These are phyloP conservation scores for Erannis defoliaria DNA, from an alignment of 2,888 invertebrate species.

Conservation along the genomic window DNA sequence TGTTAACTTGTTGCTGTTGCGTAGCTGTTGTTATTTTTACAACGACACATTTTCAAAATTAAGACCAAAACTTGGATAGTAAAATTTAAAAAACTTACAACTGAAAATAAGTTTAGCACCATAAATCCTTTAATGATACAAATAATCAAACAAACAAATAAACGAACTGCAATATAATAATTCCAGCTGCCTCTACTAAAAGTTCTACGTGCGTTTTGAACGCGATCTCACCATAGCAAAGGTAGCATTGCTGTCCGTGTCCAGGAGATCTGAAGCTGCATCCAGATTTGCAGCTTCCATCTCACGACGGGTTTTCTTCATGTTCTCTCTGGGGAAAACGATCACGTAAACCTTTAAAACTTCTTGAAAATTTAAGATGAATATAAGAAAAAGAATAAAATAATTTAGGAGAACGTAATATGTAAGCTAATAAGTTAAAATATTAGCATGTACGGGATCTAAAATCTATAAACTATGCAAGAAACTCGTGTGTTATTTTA, in stretches of 20 bases:
- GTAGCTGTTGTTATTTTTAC: too few relatives aligned
- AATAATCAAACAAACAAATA: constrained; percentile 16
- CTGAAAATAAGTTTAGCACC: background rate
- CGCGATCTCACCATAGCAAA: constrained; percentile 95
- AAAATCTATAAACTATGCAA: background rate
- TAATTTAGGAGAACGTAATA: background rate
- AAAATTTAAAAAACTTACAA: background rate
- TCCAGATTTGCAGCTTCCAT: constrained; percentile 96
- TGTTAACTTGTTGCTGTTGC: too few relatives aligned
- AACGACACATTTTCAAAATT: constrained; percentile 15
- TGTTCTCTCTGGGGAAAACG: constrained; percentile 87
- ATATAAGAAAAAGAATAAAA: background rate
- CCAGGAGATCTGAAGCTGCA: constrained; percentile 94
- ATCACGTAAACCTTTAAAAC: background rate
- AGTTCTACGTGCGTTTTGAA: constrained; percentile 39
- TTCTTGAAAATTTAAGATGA: background rate
- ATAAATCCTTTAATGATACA: background rate
- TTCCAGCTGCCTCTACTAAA: constrained; percentile 19
- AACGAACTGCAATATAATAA: constrained; percentile 32
- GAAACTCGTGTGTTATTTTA: background rate
- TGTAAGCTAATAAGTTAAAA: background rate
- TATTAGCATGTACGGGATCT: background rate
- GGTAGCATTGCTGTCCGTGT: constrained; percentile 95
- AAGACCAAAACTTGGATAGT: background rate
- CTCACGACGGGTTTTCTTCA: constrained; percentile 95